Conservation (phyloP, 2,113 vertebrate genomes). For the Xenus cinereus region DNA sequence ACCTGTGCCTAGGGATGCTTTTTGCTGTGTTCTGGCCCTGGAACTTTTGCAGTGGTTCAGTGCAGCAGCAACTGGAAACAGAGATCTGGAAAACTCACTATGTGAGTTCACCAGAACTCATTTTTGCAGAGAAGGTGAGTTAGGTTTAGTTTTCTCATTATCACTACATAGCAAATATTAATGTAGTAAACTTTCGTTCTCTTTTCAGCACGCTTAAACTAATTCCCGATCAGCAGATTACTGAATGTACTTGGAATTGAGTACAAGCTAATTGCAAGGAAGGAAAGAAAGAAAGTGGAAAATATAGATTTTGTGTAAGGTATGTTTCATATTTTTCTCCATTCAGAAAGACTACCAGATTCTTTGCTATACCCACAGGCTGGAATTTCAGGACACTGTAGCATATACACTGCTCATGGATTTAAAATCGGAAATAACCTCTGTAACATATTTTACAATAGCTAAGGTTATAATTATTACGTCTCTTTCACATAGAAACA, state of each 20-base stretch:
- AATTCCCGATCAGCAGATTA: slow-evolving; percentile 30
- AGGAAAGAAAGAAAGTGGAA: slow-evolving; percentile 18
- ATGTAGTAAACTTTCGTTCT: neutral
- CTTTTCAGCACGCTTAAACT: slow-evolving; percentile 50
- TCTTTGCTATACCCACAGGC: slow-evolving; percentile 4
- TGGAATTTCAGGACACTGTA: neutral
- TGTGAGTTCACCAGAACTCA: neutral
- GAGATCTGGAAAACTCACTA: neutral
- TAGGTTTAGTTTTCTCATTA: neutral
- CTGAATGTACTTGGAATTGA: slow-evolving; percentile 29
- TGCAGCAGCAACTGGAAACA: neutral
- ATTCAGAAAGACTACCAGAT: neutral
- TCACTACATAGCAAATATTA: neutral
- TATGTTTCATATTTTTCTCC: neutral
- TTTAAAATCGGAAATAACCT: slow-evolving; percentile 22
- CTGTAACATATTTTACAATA: neutral
- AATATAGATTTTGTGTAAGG: neutral
- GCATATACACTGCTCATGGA: neutral
- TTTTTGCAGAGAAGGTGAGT: neutral
- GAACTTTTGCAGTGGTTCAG: neutral
- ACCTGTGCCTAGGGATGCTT: slow-evolving; percentile 18
- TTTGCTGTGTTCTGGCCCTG: neutral
- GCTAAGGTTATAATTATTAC: neutral
- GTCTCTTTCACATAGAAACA: neutral
- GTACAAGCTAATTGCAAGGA: slow-evolving; percentile 23